A percentile compares a stretch with the other conserved stretches of the same genome.
Evolutionary conservation across 2,113 vertebrate species (phyloP).

Genomic region (Craseonycteris thonglongyai): DNA sequence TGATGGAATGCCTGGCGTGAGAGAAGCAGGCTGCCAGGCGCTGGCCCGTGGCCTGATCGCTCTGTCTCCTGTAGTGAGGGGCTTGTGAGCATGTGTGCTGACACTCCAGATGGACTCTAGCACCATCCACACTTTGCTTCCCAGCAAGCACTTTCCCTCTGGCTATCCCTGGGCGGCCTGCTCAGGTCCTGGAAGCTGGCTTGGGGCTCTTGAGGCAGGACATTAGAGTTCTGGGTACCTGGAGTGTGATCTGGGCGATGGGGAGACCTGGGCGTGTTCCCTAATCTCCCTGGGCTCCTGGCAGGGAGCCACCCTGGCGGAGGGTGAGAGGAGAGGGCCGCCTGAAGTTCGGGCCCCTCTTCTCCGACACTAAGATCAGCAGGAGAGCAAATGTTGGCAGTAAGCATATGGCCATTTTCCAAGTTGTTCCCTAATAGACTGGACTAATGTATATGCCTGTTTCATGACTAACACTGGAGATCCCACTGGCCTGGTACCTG

Average conservation of each 20-base stretch:
- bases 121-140: neutral
- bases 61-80: neutral
- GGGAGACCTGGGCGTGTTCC: neutral
- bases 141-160: neutral
- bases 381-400: neutral
- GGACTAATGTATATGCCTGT: neutral
- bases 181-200: neutral
- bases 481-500: neutral
- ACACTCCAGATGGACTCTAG: too few relatives aligned
- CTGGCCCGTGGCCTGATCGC: neutral
- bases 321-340: too few relatives aligned
- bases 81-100: neutral
- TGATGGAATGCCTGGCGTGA: neutral
- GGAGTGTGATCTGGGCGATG: too few relatives aligned
- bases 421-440: neutral
- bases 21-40: rapidly evolving
- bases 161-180: neutral
- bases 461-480: neutral
- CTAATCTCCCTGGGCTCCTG: neutral
- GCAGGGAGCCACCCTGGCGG: neutral
- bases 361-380: neutral
- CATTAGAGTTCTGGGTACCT: neutral
- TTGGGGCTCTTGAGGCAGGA: neutral
- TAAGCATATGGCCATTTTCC: neutral
- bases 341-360: neutral